Conservation (phyloP, 2,797 vertebrate species). For the Catamblyrhynchus diadema region DNA sequence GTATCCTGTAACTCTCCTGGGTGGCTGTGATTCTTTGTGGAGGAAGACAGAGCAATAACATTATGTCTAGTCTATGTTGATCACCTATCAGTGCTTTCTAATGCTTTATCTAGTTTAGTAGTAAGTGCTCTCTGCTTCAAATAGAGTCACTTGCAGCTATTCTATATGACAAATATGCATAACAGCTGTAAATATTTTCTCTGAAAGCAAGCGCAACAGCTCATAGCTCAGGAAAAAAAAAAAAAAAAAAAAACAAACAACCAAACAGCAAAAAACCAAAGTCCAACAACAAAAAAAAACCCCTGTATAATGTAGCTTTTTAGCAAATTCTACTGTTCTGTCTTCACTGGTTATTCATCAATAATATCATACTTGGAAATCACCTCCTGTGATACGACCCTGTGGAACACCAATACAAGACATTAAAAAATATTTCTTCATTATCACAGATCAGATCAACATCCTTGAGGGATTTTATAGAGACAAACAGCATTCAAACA, state of each 20-base stretch:
- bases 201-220: background rate
- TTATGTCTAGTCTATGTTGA: background rate
- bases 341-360: background rate
- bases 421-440: slow-evolving; percentile 4
- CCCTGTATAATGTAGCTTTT: background rate
- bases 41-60: background rate
- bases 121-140: background rate
- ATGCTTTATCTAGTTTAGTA: background rate
- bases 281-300: accelerated
- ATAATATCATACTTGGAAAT: background rate
- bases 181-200: background rate
- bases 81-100: background rate
- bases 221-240: background rate
- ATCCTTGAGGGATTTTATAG: background rate
- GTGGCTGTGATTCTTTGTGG: background rate
- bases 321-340: background rate
- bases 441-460: background rate
- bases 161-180: background rate
- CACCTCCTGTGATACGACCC: background rate
- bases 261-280: background rate
- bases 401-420: background rate
- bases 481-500: background rate
- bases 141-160: background rate
- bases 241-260: too few relatives aligned
- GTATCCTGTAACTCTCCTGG: background rate